Base-by-base conservation (phyloP, 2,888 invertebrate genomes). In the Ophioninae sp. region DNA sequence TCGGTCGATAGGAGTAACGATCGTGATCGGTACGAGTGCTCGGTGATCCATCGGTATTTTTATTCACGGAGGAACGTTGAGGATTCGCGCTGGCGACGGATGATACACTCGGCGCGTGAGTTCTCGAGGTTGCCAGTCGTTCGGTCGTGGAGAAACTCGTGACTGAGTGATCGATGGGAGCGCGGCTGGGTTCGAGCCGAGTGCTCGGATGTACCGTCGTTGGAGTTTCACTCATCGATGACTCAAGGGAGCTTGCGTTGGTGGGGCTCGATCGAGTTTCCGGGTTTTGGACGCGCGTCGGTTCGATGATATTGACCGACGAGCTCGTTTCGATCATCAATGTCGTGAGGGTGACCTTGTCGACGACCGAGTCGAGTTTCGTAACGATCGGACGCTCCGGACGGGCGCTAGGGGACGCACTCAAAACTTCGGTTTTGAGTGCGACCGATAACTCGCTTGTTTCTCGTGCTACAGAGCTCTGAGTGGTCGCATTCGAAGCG, bases 1-100 rank as follows among this genome's bases (percentile, higher is more conserved):
- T 94, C 0, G 97, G 97, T 39, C 96, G 95, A 91, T 97, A 97
- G 0, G 95, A 94, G 83, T 93, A 93, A 65, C 94, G 86, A 83
- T 88, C 88, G 23, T 51, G 51, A 51, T 51, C 51, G 17, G 6
- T 51, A 2, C 51, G 51, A 51, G 6, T 51, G 68, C 6, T 68
- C 68, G 68, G 68, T 68, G 8, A 51, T 2, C 10, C 44, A 1
- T 51, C 51, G 3, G 51, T 51, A 51, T 17, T 51, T 10, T 17
- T 51, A 13, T 51, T 51, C 13, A 44, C 2, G 68, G 68, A 9
- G 44, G 44, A 7, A 17, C 58, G 6, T 8, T 51, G 51, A 51
- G 51, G 10, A 10, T 51, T 51, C 41, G 41, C 41, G 6, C 41
- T 41, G 3, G 7, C 51, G 6, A 51, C 3, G 51, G 51, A 41